Evolutionary conservation across 2,797 vertebrate species (phyloP), one percentile per base, ranked within the genome.

Genomic region (Phoxinus dragarum): DNA sequence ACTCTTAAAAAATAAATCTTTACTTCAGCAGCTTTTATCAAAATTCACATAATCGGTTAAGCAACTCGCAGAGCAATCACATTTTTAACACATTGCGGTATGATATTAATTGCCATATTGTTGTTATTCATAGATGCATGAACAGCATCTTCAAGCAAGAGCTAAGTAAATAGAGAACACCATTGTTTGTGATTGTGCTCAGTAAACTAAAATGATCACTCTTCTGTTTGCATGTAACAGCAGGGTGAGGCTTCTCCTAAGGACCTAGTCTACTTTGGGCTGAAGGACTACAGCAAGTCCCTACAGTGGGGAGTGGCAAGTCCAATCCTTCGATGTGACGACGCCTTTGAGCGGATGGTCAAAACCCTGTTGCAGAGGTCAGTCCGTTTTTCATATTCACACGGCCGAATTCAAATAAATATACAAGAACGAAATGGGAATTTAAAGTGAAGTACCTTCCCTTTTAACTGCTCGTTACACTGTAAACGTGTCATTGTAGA

Each of bases 281-380:
- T 99, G 92, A 96, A 95, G 83, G 96, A 99, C 91, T 99, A 98
- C 93, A 97, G 97, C 94, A 96, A 94, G 88, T 99, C 98, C 56
- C 94, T 99, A 85, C 97, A 98, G 86, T 99, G 98, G 98, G 98
- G 98, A 44, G 95, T 99, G 91, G 97, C 97, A 74, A 99, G 98
- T 90, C 98, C 98, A 27, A 97, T 99, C 81, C 91, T 99, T 87
- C 96, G 97, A 88, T 99, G 97, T 87, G 98, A 99, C 54, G 97
- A 99, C 84, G 97, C 98, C 0, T 99, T 98, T 88, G 98, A 99
- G 94, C 98, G 97, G 93, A 99, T 99, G 98, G 98, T 98, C 90
- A 97, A 93, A 93, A 97, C 97, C 0, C 95, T 99, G 73, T 90
- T 99, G 90, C 97, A 99, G 87, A 98, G 98, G 98, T 99, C 93